Percentiles rank a stretch among this genome's conserved stretches.
Evolutionary conservation across 2,797 vertebrate species (phyloP).

Genomic region (Microctenopoma steveboyesi): DNA sequence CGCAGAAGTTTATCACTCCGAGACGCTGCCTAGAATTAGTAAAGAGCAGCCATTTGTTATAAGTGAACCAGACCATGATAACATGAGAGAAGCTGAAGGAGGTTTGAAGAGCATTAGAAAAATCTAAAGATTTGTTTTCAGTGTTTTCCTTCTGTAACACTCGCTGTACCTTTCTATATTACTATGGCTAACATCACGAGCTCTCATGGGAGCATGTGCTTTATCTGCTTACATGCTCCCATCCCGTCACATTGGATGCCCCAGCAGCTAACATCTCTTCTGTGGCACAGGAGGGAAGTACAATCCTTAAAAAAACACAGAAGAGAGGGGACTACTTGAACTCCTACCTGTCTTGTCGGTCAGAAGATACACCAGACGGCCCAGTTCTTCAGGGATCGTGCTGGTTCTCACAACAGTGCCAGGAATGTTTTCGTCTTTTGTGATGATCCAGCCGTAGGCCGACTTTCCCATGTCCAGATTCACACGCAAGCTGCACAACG

Average conservation of each 20-base stretch:
- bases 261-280: too few species aligned
- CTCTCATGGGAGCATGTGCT: too few species aligned
- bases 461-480: constrained; percentile 99
- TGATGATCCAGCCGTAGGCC: constrained; percentile 98
- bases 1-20: constrained; percentile 61
- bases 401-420: constrained; percentile 97
- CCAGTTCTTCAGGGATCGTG: constrained; percentile 97
- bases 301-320: too few species aligned
- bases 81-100: constrained; percentile 5
- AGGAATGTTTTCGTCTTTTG: constrained; percentile 94
- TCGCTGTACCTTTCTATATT: too few species aligned
- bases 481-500: constrained; percentile 88
- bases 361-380: constrained; percentile 93
- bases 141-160: not conserved
- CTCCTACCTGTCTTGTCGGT: constrained; percentile 95
- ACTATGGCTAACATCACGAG: too few species aligned
- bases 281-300: too few species aligned
- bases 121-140: not conserved
- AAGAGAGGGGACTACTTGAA: not conserved
- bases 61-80: not conserved
- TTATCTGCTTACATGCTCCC: too few species aligned
- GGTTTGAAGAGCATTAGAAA: not conserved
- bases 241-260: too few species aligned
- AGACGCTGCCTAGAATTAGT: constrained; percentile 40
- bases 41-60: constrained; percentile 53